Evolutionary conservation across 2,797 vertebrate genomes (phyloP).

Genomic region (Helicolenus hilgendorfi): DNA sequence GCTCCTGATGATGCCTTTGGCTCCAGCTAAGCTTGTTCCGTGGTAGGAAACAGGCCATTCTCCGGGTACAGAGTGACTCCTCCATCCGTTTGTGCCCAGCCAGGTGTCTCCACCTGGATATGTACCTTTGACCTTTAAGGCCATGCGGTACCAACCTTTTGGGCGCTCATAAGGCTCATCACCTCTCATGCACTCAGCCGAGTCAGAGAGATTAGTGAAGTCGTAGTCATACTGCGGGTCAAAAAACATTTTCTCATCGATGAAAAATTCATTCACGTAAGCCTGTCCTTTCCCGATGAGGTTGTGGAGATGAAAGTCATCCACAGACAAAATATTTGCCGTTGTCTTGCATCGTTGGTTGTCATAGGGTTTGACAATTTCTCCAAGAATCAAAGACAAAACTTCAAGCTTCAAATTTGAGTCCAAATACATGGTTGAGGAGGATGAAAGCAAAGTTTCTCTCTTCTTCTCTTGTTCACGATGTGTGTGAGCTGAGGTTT

Average conservation of each 20-base stretch:
- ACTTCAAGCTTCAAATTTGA: background rate
- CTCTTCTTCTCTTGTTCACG: background rate
- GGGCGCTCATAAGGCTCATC: background rate
- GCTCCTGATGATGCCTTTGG: slow-evolving; percentile 24
- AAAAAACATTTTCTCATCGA: background rate
- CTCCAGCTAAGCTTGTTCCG: slow-evolving; percentile 12
- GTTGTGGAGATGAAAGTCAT: background rate
- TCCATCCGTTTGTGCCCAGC: background rate
- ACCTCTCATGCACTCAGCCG: background rate
- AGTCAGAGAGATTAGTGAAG: slow-evolving; percentile 10
- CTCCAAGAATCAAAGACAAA: background rate
- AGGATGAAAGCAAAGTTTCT: background rate
- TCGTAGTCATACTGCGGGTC: background rate
- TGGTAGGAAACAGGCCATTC: slow-evolving; percentile 58
- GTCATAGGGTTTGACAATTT: rapidly evolving
- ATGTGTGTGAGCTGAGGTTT: background rate
- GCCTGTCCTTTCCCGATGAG: background rate
- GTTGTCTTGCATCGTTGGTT: rapidly evolving
- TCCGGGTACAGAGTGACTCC: slow-evolving; percentile 1
- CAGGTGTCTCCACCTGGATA: slow-evolving; percentile 44
- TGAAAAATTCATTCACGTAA: background rate
- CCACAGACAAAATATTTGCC: background rate
- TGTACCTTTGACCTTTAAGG: slow-evolving; percentile 34
- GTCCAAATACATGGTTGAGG: background rate
- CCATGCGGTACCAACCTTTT: slow-evolving; percentile 49